phyloP scores from a whole-genome alignment of 2,113 vertebrate species.

The Corapipo altera region DNA sequence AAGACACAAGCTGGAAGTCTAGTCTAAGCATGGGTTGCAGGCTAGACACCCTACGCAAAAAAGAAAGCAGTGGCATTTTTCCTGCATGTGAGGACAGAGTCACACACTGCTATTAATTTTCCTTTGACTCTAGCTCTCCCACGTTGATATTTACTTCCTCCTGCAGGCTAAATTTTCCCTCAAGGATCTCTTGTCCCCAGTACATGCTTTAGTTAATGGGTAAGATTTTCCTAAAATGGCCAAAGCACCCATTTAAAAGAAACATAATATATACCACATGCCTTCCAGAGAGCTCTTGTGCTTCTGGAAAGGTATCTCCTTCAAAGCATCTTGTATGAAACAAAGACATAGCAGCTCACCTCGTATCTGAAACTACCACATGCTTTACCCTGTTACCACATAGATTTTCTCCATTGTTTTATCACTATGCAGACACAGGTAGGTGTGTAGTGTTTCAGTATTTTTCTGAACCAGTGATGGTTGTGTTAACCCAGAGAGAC shows the following conservation, averaged over 20 bases:
- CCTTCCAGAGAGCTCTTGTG: not conserved
- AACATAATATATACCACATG: rapidly evolving
- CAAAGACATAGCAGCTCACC: not conserved
- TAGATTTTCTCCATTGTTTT: not conserved
- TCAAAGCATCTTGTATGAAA: not conserved
- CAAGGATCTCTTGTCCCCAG: not conserved
- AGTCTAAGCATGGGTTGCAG: not conserved
- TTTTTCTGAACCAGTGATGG: not conserved
- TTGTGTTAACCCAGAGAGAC: not conserved
- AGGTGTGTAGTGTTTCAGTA: not conserved
- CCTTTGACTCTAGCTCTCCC: not conserved
- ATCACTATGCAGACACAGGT: not conserved
- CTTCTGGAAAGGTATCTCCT: not conserved
- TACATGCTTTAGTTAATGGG: not conserved
- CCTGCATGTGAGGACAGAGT: not conserved
- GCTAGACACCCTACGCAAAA: not conserved
- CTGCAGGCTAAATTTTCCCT: not conserved
- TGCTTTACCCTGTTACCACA: not conserved
- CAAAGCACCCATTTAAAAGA: not conserved
- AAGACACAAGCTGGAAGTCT: not conserved
- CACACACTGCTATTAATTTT: not conserved
- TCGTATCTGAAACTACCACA: not conserved
- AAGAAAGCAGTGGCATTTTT: not conserved
- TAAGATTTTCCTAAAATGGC: not conserved
- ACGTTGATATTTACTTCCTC: not conserved